phyloP scores from a whole-genome alignment of 2,888 invertebrate species.

The Nasonia oneida region DNA sequence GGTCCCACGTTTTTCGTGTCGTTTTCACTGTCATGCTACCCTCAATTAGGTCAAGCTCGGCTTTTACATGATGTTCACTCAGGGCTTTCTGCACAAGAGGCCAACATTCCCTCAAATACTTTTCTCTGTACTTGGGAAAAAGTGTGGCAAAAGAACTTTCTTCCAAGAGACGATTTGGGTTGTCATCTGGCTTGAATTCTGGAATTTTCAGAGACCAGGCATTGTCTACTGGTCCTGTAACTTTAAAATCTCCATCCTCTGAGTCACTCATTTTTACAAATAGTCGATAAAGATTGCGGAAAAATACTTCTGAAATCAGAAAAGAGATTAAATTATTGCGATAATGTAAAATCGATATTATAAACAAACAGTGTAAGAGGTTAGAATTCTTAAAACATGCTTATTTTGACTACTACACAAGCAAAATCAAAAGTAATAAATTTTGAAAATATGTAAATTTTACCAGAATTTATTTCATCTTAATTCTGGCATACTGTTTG shows the following conservation, averaged over 20 bases:
- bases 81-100: slow-evolving; percentile 94
- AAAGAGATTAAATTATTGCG: not conserved
- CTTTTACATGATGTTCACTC: slow-evolving; percentile 88
- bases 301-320: slow-evolving; percentile 17
- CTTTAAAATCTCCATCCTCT: slow-evolving; percentile 73
- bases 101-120: slow-evolving; percentile 97
- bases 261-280: slow-evolving; percentile 72
- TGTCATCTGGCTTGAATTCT: slow-evolving; percentile 92
- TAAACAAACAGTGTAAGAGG: slow-evolving; percentile 15
- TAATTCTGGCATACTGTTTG: not conserved
- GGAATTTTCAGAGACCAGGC: slow-evolving; percentile 94
- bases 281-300: not conserved
- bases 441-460: not conserved
- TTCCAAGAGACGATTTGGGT: slow-evolving; percentile 92
- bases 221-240: slow-evolving; percentile 86
- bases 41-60: slow-evolving; percentile 95
- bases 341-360: not conserved
- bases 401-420: not conserved
- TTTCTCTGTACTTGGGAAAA: slow-evolving; percentile 98
- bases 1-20: slow-evolving; percentile 98
- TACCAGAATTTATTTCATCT: not conserved
- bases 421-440: not conserved
- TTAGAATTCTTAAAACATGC: not conserved
- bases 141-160: slow-evolving; percentile 98
- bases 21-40: slow-evolving; percentile 97